phyloP scores from a whole-genome alignment of 2,797 vertebrate genomes.

The Pseudocheirus occidentalis region DNA sequence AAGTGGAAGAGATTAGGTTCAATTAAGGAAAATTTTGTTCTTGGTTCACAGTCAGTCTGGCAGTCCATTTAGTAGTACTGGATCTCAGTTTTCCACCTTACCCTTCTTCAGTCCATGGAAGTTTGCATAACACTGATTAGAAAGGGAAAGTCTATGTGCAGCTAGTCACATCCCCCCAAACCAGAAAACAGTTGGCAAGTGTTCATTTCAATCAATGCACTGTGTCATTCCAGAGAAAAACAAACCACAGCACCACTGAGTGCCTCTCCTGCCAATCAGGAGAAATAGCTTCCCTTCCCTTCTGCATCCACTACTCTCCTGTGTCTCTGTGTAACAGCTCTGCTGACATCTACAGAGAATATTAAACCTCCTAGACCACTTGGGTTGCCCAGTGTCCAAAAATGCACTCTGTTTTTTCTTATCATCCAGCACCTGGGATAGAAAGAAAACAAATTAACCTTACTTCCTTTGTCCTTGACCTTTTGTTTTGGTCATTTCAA shows the following conservation, averaged over 20 bases:
- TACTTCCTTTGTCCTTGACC: neutral
- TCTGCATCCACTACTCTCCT: neutral
- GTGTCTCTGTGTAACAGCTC: neutral
- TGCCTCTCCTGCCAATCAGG: neutral
- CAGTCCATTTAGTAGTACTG: conserved; percentile 37
- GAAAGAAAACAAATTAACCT: neutral
- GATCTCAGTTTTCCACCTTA: conserved; percentile 32
- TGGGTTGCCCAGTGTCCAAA: neutral
- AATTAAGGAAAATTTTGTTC: conserved; percentile 43
- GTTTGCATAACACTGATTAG: conserved; percentile 30
- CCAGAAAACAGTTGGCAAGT: conserved; percentile 37
- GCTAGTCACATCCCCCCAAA: neutral
- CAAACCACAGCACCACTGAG: neutral
- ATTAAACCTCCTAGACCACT: neutral
- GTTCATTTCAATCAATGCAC: neutral
- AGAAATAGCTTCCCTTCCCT: neutral
- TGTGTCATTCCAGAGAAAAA: conserved; percentile 47
- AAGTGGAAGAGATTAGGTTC: conserved; percentile 42
- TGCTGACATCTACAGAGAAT: neutral
- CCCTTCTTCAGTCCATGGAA: conserved; percentile 49
- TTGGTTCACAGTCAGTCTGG: conserved; percentile 49
- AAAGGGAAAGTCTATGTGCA: neutral
- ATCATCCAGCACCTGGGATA: neutral
- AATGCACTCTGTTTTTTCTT: neutral
- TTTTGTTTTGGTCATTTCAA: conserved; percentile 13